A percentile compares a stretch with the other conserved stretches of the same genome.
Conservation (phyloP, 2,888 invertebrate genomes). For the Griposia aprilina region DNA sequence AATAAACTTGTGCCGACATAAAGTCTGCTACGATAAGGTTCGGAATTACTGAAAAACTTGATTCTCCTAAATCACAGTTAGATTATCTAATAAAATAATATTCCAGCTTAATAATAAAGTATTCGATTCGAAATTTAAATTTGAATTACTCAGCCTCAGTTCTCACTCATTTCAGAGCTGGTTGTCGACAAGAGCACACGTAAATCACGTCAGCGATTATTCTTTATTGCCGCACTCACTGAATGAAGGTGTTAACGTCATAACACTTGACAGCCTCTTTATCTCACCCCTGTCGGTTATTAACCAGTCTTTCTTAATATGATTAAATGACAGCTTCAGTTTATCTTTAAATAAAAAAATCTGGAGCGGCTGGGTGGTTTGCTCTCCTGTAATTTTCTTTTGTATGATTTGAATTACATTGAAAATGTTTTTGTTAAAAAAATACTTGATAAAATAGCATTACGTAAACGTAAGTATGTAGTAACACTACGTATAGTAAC, state of each 20-base stretch:
- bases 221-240: conserved; percentile 75
- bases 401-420: background rate
- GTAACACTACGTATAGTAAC: background rate
- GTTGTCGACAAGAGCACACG: conserved; percentile 59
- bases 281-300: conserved; percentile 73
- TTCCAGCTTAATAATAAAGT: background rate
- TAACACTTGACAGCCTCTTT: conserved; percentile 75
- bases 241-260: conserved; percentile 81
- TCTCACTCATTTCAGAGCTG: conserved; percentile 30
- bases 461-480: background rate
- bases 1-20: background rate
- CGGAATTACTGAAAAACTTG: background rate
- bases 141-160: conserved; percentile 9
- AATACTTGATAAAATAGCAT: background rate
- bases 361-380: background rate
- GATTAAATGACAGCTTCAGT: conserved; percentile 73
- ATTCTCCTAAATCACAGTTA: background rate
- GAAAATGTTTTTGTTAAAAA: background rate
- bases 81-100: background rate
- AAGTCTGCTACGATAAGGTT: background rate
- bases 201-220: conserved; percentile 79
- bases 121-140: conserved; percentile 2
- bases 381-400: background rate
- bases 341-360: conserved; percentile 37
- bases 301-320: conserved; percentile 71